Base-by-base conservation (phyloP, 2,113 vertebrate species). In the Paratilapia polleni region DNA sequence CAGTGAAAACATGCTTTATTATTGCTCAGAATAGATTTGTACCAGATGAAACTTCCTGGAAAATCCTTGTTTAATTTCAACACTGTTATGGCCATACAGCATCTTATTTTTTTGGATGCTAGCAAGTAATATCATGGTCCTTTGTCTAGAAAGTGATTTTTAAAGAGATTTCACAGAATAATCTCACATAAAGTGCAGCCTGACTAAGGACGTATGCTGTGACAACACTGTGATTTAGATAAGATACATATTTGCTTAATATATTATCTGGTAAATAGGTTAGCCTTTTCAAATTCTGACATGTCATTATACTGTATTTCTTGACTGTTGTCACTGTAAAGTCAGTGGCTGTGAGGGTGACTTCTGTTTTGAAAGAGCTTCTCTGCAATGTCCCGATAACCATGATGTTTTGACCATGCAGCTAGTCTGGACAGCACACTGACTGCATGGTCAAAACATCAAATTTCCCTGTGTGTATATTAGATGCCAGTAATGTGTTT, bases 401-500 rank as follows among this genome's bases (percentile, higher is more conserved):
- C 97, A 31, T 93, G 93, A 88, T 93, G 14, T 13, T 13, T 31
- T 31, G 28, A 31, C 28, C 28, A 31, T 31, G 95, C 95, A 96
- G n/a, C n/a, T n/a, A n/a, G n/a, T n/a, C n/a, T n/a, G n/a, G n/a
- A n/a, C n/a, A n/a, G n/a, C 96, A 94, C 96, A 96, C 94, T 96
- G 96, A 95, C 97, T 95, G 94, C 74, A 1, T 94, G 96, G 96
- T 97, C 96, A 97, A 96, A 97, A 95, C 95, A 94, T 97, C 96
- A 96, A 96, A 96, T 97, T 97, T 98, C 97, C 97, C 97, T 96
- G 94, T 97, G 97, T 97, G 96, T 97, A 97, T 97, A 97, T 98
- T 97, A 97, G 96, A 97, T 96, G 97, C 96, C 96, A 97, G 97
- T 98, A 97, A 98, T 98, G 97, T 97, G 96, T 97, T 98, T 97